phyloP scores from a whole-genome alignment of 2,888 invertebrate species.

The Aphidoletes aphidimyza region DNA sequence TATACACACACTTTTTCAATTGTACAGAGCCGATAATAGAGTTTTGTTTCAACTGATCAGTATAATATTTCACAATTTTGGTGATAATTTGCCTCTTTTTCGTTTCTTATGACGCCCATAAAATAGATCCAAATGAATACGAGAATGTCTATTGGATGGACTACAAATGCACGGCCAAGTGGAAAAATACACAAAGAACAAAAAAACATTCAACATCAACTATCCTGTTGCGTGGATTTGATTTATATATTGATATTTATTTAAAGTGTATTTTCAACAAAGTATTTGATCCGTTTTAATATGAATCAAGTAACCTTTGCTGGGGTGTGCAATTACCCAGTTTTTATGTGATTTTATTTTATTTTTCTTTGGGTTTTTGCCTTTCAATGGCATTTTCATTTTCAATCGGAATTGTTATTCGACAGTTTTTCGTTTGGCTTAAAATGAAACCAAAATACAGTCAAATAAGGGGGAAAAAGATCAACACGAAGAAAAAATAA shows the following conservation, averaged over 20 bases:
- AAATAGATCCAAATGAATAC: not conserved
- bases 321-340: not conserved
- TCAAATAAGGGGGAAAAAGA: not conserved
- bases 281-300: slow-evolving; percentile 12
- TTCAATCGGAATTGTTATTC: too few relatives aligned
- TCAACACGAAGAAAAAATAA: not conserved
- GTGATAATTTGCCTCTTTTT: not conserved
- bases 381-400: too few relatives aligned
- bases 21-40: not conserved
- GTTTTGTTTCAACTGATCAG: slow-evolving; percentile 32
- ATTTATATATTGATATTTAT: slow-evolving; percentile 27
- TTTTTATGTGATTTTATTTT: too few relatives aligned
- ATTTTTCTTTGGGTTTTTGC: too few relatives aligned
- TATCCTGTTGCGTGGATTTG: not conserved
- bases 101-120: not conserved
- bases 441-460: too few relatives aligned
- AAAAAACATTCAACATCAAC: not conserved
- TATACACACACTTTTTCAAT: not conserved
- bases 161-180: not conserved
- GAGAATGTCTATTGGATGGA: not conserved
- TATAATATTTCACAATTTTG: slow-evolving; percentile 3
- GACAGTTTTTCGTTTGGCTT: too few relatives aligned
- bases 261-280: not conserved
- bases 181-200: slow-evolving; percentile 29
- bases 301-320: slow-evolving; percentile 7